Base-by-base conservation (phyloP, 1,140 invertebrate genomes). In the Drosophila burlai region DNA sequence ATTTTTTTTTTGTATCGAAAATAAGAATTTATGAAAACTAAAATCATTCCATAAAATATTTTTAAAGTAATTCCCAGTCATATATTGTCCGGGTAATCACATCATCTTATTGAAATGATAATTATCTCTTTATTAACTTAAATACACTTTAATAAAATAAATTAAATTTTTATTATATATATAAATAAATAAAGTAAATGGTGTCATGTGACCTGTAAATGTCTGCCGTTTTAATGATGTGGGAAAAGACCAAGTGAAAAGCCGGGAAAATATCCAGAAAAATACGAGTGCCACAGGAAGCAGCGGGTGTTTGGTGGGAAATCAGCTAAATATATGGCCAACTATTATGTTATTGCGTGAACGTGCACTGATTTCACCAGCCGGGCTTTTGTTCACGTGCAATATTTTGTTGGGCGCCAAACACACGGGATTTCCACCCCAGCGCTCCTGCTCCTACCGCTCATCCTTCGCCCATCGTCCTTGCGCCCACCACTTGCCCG, bases 341-440 rank as follows among this genome's bases (percentile, higher is more conserved):
- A 91, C 86, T 90, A 90, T 90, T 90, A 90, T 90, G 82, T 91
- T 90, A 90, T 90, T 90, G 86, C 90, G 79, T 75, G 86, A 90
- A 90, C 85, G 85, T 90, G 85, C 85, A 82, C 81, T 80, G 85
- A 90, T 90, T 90, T 64, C 65, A 52, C 46, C 76, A 66, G 69
- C 29, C 46, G 54, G 66, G 85, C 85, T 89, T 80, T 89, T 84
- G 81, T 81, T 86, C 85, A 84, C 85, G 74, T 69, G 68, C 77
- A 75, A 89, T 83, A 89, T 83, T 89, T 89, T 78, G 45, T 24
- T 26, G 29, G 21, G 54, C 24, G 50, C 38, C 45, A 55, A 45
- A 31, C 43, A 52, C 54, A 58, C 29, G 59, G 64, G 38, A 13
- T 26, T 65, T 62, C 42, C 36, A 55, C 52, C 52, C 52, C 52